These are phyloP conservation scores for Ctenicera cuprea DNA, from an alignment of 2,888 invertebrate genomes.

Conservation along the genomic window DNA sequence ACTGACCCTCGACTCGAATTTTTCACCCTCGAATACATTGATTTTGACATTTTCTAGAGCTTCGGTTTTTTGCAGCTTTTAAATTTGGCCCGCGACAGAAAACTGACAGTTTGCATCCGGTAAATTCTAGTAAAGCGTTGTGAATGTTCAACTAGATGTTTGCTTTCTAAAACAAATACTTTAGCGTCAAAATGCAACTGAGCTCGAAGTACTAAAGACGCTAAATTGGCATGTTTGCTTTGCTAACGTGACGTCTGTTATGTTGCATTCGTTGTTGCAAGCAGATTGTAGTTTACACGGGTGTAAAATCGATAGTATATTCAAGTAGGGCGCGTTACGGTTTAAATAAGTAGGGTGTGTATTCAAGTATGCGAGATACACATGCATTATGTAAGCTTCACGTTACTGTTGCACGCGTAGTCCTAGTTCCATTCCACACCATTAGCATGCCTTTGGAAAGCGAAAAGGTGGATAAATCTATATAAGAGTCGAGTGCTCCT, in stretches of 20 bases:
- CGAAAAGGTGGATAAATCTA: constrained; percentile 45
- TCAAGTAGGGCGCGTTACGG: constrained; percentile 35
- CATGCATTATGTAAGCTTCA: constrained; percentile 42
- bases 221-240: constrained; percentile 38
- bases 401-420: constrained; percentile 40
- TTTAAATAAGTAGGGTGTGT: constrained; percentile 42
- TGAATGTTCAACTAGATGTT: neutral
- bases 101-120: constrained; percentile 14
- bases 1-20: constrained; percentile 26
- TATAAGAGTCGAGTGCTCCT: constrained; percentile 25
- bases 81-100: neutral
- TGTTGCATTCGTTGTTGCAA: constrained; percentile 24
- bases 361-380: constrained; percentile 46
- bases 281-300: constrained; percentile 37
- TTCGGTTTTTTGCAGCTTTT: constrained; percentile 12
- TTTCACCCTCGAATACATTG: constrained; percentile 28
- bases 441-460: constrained; percentile 47
- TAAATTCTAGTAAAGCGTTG: neutral
- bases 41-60: constrained; percentile 24
- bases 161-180: constrained; percentile 25
- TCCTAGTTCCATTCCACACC: constrained; percentile 43
- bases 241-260: constrained; percentile 34
- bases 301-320: constrained; percentile 39
- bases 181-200: constrained; percentile 16
- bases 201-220: neutral